A percentile compares a stretch with the other conserved stretches of the same genome.
Conservation (phyloP, 1,140 invertebrate genomes). For the Brachionus rotundiformis region DNA sequence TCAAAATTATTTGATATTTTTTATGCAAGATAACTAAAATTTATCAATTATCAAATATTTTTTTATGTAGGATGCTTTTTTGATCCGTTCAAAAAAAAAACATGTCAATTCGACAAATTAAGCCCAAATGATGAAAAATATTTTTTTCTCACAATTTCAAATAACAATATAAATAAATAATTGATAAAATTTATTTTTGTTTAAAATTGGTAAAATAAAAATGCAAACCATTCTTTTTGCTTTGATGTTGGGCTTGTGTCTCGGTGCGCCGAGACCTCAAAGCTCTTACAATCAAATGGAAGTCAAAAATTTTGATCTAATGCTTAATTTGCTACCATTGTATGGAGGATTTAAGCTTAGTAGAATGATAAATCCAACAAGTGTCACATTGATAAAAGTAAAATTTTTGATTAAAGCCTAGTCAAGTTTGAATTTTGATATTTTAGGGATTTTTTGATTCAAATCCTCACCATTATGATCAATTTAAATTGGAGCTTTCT, state of each 20-base stretch:
- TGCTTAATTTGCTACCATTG: background rate
- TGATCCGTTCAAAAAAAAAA: no score
- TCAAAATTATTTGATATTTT: no score
- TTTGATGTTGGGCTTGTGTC: background rate
- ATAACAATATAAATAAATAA: no score
- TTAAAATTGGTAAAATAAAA: no score
- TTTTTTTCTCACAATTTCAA: no score
- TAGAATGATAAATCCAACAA: slow-evolving; percentile 9
- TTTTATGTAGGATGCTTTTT: no score
- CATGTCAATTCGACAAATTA: no score
- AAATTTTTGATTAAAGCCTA: background rate
- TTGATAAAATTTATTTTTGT: no score
- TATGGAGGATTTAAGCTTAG: slow-evolving; percentile 35
- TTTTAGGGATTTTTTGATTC: slow-evolving; percentile 22
- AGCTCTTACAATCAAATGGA: background rate
- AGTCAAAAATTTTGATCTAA: slow-evolving; percentile 42
- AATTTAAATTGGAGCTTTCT: background rate
- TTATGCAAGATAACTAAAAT: no score
- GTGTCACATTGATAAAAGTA: slow-evolving; percentile 11
- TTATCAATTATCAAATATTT: no score
- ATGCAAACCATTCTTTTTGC: no score
- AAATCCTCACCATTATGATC: background rate
- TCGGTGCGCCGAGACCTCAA: background rate
- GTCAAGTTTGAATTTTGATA: background rate
- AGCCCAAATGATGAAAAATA: no score